These are phyloP conservation scores for Benthosema pterotum DNA, from an alignment of 2,797 vertebrate species.

Conservation along the genomic window DNA sequence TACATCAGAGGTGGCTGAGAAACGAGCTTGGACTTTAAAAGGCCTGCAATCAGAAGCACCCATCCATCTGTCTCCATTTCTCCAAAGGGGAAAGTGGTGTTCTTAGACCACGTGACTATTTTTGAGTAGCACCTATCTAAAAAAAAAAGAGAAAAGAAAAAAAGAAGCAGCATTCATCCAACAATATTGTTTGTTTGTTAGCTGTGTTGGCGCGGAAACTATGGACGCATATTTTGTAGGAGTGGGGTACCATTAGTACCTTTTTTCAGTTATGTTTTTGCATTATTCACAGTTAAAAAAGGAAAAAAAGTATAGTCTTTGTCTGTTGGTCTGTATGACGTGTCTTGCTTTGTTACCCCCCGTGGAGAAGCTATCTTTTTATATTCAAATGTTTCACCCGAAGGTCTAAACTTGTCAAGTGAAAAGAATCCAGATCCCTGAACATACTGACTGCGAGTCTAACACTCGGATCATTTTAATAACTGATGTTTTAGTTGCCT, in stretches of 20 bases:
- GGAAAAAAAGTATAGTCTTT: conserved; percentile 57
- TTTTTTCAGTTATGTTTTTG: conserved; percentile 59
- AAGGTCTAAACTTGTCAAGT: conserved; percentile 44
- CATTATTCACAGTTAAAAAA: conserved; percentile 66
- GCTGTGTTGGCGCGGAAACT: conserved; percentile 63
- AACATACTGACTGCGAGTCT: conserved; percentile 27
- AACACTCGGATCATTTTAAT: conserved; percentile 28
- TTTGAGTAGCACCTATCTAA: conserved; percentile 69
- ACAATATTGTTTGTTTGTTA: conserved; percentile 41
- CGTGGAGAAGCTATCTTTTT: conserved; percentile 60
- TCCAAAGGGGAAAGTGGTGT: conserved; percentile 60
- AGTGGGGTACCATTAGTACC: conserved; percentile 69
- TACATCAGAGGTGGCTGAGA: conserved; percentile 46
- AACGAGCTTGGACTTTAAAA: conserved; percentile 67
- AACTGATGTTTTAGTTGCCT: conserved; percentile 8
- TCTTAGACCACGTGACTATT: conserved; percentile 55
- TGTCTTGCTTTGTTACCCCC: conserved; percentile 65
- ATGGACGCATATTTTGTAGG: conserved; percentile 67
- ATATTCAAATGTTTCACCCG: conserved; percentile 52
- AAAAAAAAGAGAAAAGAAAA: conserved; percentile 45
- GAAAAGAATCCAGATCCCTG: conserved; percentile 19
- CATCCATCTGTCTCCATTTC: conserved; percentile 51
- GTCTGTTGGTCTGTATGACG: conserved; percentile 67
- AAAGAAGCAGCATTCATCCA: conserved; percentile 52
- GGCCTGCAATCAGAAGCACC: conserved; percentile 64